phyloP scores from a whole-genome alignment of 2,797 vertebrate species.

The Poecilia wingei region DNA sequence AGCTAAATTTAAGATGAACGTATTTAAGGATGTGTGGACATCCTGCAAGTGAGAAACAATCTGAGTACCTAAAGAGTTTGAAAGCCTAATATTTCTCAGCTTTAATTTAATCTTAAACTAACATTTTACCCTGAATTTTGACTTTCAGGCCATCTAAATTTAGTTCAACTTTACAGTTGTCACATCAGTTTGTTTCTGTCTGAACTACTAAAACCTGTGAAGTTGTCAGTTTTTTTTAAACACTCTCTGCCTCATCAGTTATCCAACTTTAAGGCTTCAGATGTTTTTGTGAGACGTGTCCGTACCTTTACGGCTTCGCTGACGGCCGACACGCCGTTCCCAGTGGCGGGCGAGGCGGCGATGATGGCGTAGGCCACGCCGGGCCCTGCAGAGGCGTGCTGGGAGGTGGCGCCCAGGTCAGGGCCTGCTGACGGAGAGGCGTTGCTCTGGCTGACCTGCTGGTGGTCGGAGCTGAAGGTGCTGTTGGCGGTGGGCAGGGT shows the following conservation, averaged over 20 bases:
- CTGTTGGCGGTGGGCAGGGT: conserved; percentile 93
- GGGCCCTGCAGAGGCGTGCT: conserved; percentile 62
- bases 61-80: too few species aligned
- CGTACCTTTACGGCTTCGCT: conserved; percentile 88
- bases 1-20: too few species aligned
- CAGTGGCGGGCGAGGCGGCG: conserved; percentile 86
- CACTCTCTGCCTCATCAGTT: too few species aligned
- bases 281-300: not conserved
- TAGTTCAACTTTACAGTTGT: not conserved
- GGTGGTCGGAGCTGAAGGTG: conserved; percentile 88
- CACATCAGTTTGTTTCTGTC: not conserved
- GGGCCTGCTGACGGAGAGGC: conserved; percentile 39
- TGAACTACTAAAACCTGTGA: not conserved
- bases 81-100: too few species aligned
- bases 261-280: not conserved
- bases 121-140: not conserved
- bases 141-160: not conserved
- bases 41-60: too few species aligned
- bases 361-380: conserved; percentile 97
- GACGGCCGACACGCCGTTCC: conserved; percentile 80
- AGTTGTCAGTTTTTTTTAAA: not conserved
- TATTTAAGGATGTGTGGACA: too few species aligned
- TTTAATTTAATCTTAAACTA: not conserved
- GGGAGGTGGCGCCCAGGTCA: conserved; percentile 29
- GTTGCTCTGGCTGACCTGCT: conserved; percentile 71